Conservation (phyloP, 30 jellyfish, hydroid and myxozoan species). For the Chironex yamaguchii region DNA sequence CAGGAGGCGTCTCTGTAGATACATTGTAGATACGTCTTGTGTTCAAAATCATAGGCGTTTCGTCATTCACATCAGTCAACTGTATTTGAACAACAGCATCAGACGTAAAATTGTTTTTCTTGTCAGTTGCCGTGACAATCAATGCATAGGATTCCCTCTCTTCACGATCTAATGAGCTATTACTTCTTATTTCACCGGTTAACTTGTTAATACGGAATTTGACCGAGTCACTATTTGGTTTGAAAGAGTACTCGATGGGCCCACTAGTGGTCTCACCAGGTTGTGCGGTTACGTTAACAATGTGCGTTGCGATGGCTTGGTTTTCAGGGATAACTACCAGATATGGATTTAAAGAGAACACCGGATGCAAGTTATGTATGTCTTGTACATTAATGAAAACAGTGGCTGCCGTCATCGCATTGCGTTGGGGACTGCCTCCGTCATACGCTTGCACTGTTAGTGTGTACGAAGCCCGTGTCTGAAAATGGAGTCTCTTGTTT, state of each 20-base stretch:
- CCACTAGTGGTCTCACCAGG: conserved; percentile 72
- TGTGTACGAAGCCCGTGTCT: conserved; percentile 13
- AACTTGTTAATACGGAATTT: conserved; percentile 67
- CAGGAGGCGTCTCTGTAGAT: conserved; percentile 69
- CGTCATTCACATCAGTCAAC: conserved; percentile 81
- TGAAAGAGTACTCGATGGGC: conserved; percentile 64
- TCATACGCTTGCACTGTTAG: conserved; percentile 63
- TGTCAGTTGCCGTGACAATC: conserved; percentile 73
- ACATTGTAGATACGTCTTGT: conserved; percentile 10
- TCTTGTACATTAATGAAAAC: conserved; percentile 66
- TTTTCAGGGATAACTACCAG: conserved; percentile 70
- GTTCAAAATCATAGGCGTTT: conserved; percentile 46
- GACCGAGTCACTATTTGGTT: conserved; percentile 37
- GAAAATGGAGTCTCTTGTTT: conserved; percentile 23
- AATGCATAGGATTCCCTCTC: conserved; percentile 44
- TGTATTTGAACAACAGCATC: conserved; percentile 71
- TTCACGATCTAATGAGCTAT: conserved; percentile 74
- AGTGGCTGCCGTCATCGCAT: conserved; percentile 59
- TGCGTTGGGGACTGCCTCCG: neutral
- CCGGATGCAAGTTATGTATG: conserved; percentile 81
- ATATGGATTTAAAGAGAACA: conserved; percentile 59
- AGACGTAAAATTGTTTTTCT: conserved; percentile 68
- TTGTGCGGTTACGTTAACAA: conserved; percentile 75
- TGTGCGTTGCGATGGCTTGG: neutral
- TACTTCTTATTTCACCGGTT: conserved; percentile 70